A percentile compares a stretch with the other conserved stretches of the same genome.
Evolutionary conservation across 2,797 vertebrate genomes (phyloP).

Genomic region (Helarctos malayanus): DNA sequence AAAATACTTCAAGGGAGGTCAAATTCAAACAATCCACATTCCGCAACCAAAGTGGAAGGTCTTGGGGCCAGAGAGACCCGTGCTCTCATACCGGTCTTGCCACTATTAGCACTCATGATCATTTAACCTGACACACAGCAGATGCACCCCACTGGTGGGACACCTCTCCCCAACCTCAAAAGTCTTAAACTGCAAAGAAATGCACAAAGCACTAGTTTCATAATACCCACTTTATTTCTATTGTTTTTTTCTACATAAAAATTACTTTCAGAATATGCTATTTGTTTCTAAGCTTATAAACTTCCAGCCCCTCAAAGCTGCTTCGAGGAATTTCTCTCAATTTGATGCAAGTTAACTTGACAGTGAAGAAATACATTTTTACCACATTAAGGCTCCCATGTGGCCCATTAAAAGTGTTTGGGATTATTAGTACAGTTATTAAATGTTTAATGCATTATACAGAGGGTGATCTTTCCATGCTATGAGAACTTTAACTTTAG

Average conservation of each 20-base stretch:
- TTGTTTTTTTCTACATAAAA: conserved; percentile 54
- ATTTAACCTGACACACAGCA: conserved; percentile 17
- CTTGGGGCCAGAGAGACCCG: conserved; percentile 7
- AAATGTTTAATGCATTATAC: conserved; percentile 82
- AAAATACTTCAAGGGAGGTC: conserved; percentile 52
- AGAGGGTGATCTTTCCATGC: conserved; percentile 74
- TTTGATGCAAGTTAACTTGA: conserved; percentile 79
- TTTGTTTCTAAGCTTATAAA: conserved; percentile 74
- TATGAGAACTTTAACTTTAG: conserved; percentile 75
- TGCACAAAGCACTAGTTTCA: background rate
- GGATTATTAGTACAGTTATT: conserved; percentile 82
- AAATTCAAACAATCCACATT: conserved; percentile 65
- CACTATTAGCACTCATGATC: background rate
- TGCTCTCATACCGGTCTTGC: background rate
- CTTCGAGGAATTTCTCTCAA: conserved; percentile 77
- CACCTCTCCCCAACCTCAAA: background rate
- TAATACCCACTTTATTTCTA: conserved; percentile 47
- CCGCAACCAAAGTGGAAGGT: conserved; percentile 59
- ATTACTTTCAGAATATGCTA: conserved; percentile 48
- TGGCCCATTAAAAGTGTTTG: conserved; percentile 81
- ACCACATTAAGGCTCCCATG: conserved; percentile 82
- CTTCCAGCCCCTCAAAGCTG: conserved; percentile 53
- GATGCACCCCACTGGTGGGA: background rate
- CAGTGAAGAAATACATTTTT: conserved; percentile 77
- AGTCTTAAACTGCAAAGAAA: conserved; percentile 53